Evolutionary conservation across 2,113 vertebrate species (phyloP), one percentile per base, ranked within the genome.

Genomic region (Indicator indicator): DNA sequence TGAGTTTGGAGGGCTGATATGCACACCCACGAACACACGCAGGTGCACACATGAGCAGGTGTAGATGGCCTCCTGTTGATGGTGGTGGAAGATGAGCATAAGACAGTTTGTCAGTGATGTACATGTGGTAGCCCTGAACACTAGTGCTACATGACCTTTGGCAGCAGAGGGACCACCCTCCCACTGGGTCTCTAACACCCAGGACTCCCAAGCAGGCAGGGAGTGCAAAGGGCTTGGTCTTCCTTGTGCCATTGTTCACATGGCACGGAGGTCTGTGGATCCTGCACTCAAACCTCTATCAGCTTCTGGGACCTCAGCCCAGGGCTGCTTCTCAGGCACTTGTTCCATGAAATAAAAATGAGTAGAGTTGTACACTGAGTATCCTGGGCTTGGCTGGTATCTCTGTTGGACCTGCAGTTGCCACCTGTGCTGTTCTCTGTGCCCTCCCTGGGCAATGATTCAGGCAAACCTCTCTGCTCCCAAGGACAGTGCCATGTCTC

Each of bases 401-500:
- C 77, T 40, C 8, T 19, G 48, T 46, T 24, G 32, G 32, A 18
- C 12, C 40, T 26, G 74, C 42, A 18, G 62, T 11, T 44, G 48
- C 56, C n/a, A 30, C 46, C 54, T 21, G 24, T 3, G 1, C 81
- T 76, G 59, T 60, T n/a, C 13, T 32, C 65, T 50, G 36, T 10
- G 21, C 46, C 70, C 60, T 32, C 70, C 60, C 63, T 7, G 8
- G 55, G 50, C 82, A 46, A 78, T 54, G 74, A 2, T 64, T 70
- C 48, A 4, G 46, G n/a, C 33, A 42, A 32, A 5, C 15, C n/a
- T 9, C 13, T 12, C 24, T 9, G 6, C 14, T 62, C 24, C 46
- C 2, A 0, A 3, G 1, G 6, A 42, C 40, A 14, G 26, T 4
- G 3, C 16, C n/a, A 21, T 0, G 0, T 33, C 85, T 60, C 79